Base-by-base conservation (phyloP, 2,113 vertebrate genomes). In the Misgurnus anguillicaudatus region DNA sequence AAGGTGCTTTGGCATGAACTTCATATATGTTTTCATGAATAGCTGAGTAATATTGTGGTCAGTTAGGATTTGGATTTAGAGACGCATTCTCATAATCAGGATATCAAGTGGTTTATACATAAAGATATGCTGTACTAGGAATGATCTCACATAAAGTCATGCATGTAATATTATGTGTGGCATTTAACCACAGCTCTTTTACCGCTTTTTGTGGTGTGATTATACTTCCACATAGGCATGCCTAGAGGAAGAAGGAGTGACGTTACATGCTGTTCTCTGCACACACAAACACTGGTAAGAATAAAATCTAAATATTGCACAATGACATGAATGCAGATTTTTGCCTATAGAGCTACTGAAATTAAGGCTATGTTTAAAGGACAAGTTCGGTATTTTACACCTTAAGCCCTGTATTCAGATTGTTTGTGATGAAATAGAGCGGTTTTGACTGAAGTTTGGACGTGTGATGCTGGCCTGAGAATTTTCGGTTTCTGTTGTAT, bases 211-310 rank as follows among this genome's bases (percentile, higher is more conserved):
- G 61, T 76, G 38, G 8, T 78, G 10, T 74, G 45, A 13, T 17
- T 10, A 69, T 77, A 13, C 24, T 17, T 48, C 55, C 47, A 41
- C 63, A 41, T 79, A 99, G 97, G 90, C 94, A 75, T 94, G 87
- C 66, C 91, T 99, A 1, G 91, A 96, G 81, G 90, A 95, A 79
- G 96, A 99, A 62, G 94, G 93, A 2, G 96, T 94, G 69, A 89
- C 87, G 4, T 89, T 99, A 77, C 94, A 98, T 77, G 97, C 97
- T 71, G 97, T 99, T 84, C 92, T 99, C 39, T 99, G 97, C 47
- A 99, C 98, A 63, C 98, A 99, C 90, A 99, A 99, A 85, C 98
- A 99, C 87, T 99, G 97, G 98, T 99, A 91, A 94, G 95, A 57
- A 24, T 3, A 63, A 19, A 6, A 17, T 45, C 17, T 31, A 1